These are phyloP conservation scores for Calameuta idolon DNA, from an alignment of 2,888 invertebrate genomes.

Conservation along the genomic window DNA sequence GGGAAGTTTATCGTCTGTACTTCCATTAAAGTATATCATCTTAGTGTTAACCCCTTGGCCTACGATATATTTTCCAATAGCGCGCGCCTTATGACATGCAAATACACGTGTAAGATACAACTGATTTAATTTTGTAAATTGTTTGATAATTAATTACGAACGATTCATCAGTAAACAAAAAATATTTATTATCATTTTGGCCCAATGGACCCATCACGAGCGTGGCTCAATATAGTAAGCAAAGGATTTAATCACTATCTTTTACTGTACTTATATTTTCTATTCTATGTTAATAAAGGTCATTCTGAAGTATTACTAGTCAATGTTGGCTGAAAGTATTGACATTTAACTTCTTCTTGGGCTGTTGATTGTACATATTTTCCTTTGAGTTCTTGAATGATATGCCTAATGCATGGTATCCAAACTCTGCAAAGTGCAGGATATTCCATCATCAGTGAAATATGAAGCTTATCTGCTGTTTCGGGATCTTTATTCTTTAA, in stretches of 20 bases:
- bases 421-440: conserved; percentile 71
- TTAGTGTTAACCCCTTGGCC: background rate
- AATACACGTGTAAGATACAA: too few species aligned
- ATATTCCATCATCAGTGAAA: conserved; percentile 73
- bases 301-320: background rate
- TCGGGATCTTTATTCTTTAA: conserved; percentile 68
- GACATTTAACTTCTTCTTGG: background rate
- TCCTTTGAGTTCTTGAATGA: conserved; percentile 66
- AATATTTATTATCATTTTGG: too few species aligned
- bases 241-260: background rate
- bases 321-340: background rate
- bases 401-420: conserved; percentile 74
- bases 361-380: conserved; percentile 20
- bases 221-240: too few species aligned
- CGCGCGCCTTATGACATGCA: too few species aligned
- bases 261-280: background rate
- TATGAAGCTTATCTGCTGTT: conserved; percentile 72
- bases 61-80: too few species aligned
- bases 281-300: background rate
- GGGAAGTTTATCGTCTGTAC: background rate
- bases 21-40: background rate
- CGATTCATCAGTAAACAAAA: too few species aligned
- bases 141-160: too few species aligned
- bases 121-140: too few species aligned
- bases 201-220: too few species aligned